A percentile compares a stretch with the other conserved stretches of the same genome.
phyloP scores from a whole-genome alignment of 2,888 invertebrate genomes.

The Parnassius apollo region DNA sequence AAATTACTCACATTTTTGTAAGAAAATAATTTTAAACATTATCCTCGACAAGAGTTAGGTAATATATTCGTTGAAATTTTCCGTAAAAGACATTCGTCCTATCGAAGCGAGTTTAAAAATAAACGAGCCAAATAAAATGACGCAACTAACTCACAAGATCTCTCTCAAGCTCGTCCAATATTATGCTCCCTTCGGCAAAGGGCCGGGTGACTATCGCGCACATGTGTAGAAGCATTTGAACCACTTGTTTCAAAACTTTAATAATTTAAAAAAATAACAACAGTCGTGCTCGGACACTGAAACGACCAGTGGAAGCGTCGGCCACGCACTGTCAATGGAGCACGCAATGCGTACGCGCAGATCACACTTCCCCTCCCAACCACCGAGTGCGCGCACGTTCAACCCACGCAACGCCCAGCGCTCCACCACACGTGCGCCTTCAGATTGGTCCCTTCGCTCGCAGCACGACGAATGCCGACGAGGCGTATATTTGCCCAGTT shows the following conservation, averaged over 20 bases:
- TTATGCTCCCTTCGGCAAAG: background rate
- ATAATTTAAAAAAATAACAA: background rate
- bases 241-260: background rate
- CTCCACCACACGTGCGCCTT: conserved; percentile 51
- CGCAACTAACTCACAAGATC: conserved; percentile 4
- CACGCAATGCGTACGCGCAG: conserved; percentile 72
- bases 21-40: no score
- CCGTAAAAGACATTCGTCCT: background rate
- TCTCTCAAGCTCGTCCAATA: background rate
- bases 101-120: background rate
- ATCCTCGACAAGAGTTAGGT: no score
- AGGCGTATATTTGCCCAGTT: conserved; percentile 37
- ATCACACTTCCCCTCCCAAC: conserved; percentile 42
- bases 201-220: background rate
- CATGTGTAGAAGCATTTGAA: background rate
- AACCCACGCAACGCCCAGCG: conserved; percentile 51
- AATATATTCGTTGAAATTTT: no score
- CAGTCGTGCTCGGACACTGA: background rate
- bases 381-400: conserved; percentile 34
- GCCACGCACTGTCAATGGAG: conserved; percentile 57
- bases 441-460: conserved; percentile 70
- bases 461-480: conserved; percentile 57
- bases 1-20: no score
- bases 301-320: conserved; percentile 42
- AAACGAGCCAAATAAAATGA: background rate